Evolutionary conservation across 2,888 invertebrate genomes (phyloP), one percentile per base, ranked within the genome.

Genomic region (Lordiphosa andalusiaca): DNA sequence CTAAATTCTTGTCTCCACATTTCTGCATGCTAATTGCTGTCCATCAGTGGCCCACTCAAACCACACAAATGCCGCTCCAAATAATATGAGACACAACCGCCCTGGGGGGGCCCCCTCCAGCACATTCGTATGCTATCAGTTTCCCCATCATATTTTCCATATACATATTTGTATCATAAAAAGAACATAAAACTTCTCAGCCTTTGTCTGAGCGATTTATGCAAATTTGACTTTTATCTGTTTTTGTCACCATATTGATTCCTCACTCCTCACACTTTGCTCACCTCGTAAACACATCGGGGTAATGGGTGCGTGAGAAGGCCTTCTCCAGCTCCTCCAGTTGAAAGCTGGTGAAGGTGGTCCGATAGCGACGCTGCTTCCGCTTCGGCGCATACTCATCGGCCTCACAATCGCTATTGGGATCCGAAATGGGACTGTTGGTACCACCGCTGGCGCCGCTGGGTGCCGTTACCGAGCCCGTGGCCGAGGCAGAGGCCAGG

Each of bases 241-340:
- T 48, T 48, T 38, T 33, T 50, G 19, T 47, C 19, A 46, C 53
- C 53, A 56, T 57, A 36, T 63, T 53, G 49, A 25, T 25, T 58
- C 50, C 44, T 47, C 35, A 39, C 49, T 67, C 58, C 44, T 47
- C 35, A 39, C 49, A 63, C 58, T 56, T 25, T 77, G 74, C 91
- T 90, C 86, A 96, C 96, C 96, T 95, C 40, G 98, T 98, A 90
- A 98, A 98, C 2, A 98, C 98, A 90, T 98, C 98, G 35, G 98
- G 98, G 89, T 98, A 98, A 90, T 98, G 98, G 10, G 98, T 98
- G 87, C 98, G 94, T 2, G 98, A 95, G 90, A 98, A 98, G 0
- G 98, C 98, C 88, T 98, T 98, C 90, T 98, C 98, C 80, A 98
- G 90, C 89, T 98, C 98, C 89, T 98, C 98, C 71, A 98, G 91